These are phyloP conservation scores for Etheostoma spectabile DNA, from an alignment of 2,113 vertebrate genomes.

Conservation along the genomic window DNA sequence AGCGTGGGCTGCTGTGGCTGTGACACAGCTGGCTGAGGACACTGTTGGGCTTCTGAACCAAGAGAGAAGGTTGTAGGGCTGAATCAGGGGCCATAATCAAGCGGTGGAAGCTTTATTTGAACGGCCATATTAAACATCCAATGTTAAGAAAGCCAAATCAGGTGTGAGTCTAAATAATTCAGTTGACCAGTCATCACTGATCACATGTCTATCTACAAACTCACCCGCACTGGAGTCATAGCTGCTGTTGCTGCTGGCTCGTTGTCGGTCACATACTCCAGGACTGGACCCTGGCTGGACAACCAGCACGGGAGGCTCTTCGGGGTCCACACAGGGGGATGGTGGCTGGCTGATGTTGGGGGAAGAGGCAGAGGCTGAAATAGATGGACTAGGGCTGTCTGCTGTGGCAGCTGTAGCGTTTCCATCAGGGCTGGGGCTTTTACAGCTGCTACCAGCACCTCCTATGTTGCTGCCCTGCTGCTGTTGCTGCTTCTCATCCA, in stretches of 20 bases:
- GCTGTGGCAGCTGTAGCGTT: conserved; percentile 65
- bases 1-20: conserved; percentile 71
- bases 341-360: conserved; percentile 83
- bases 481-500: conserved; percentile 89
- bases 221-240: conserved; percentile 87
- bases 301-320: conserved; percentile 76
- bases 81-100: background rate
- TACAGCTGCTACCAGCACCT: conserved; percentile 56
- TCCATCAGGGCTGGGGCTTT: conserved; percentile 75
- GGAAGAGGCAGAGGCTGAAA: conserved; percentile 81
- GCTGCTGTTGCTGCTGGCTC: conserved; percentile 88
- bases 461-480: conserved; percentile 59
- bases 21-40: conserved; percentile 76
- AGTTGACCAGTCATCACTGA: background rate
- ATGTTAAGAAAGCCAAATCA: background rate
- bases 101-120: background rate
- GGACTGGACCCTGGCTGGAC: conserved; percentile 62
- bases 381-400: conserved; percentile 78
- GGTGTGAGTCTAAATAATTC: background rate
- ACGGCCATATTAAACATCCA: background rate
- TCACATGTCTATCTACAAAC: conserved; percentile 4
- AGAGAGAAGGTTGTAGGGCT: background rate
- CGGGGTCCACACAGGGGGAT: conserved; percentile 83
- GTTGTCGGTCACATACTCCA: conserved; percentile 72
- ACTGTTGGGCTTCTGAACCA: conserved; percentile 81